A percentile compares a stretch with the other conserved stretches of the same genome.
phyloP scores from a whole-genome alignment of 2,113 vertebrate genomes.

The Periophthalmus modestus region DNA sequence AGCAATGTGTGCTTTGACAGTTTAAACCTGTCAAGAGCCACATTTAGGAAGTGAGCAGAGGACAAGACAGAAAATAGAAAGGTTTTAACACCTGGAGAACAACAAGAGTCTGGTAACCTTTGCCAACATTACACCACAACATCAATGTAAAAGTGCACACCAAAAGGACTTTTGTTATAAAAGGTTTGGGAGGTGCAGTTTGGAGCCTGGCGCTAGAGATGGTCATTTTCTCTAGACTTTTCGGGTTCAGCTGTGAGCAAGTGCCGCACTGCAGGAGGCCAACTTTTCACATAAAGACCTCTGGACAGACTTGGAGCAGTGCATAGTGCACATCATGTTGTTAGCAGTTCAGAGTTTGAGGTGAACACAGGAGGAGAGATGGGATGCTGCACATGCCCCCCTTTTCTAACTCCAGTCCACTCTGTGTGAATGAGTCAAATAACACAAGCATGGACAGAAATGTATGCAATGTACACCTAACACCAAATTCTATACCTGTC shows the following conservation, averaged over 20 bases:
- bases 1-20: constrained; percentile 43
- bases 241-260: constrained; percentile 12
- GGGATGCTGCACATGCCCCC: constrained; percentile 39
- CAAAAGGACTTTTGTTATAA: not conserved
- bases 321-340: constrained; percentile 12
- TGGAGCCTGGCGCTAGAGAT: constrained; percentile 7
- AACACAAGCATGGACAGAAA: not conserved
- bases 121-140: no score
- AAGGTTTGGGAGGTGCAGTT: not conserved
- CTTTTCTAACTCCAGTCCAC: constrained; percentile 39
- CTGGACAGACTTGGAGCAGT: constrained; percentile 26
- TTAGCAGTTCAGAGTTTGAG: constrained; percentile 29
- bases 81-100: constrained; percentile 1
- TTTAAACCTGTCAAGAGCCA: constrained; percentile 34
- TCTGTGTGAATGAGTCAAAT: no score
- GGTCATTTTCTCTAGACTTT: constrained; percentile 3
- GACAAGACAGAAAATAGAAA: constrained; percentile 21
- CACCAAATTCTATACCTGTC: no score
- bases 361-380: constrained; percentile 18
- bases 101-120: no score
- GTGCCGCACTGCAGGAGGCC: constrained; percentile 19
- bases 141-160: not conserved
- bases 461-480: not conserved
- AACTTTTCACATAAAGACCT: constrained; percentile 23
- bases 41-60: constrained; percentile 22